Conservation (phyloP, 2,797 vertebrate species). For the Huso huso region DNA sequence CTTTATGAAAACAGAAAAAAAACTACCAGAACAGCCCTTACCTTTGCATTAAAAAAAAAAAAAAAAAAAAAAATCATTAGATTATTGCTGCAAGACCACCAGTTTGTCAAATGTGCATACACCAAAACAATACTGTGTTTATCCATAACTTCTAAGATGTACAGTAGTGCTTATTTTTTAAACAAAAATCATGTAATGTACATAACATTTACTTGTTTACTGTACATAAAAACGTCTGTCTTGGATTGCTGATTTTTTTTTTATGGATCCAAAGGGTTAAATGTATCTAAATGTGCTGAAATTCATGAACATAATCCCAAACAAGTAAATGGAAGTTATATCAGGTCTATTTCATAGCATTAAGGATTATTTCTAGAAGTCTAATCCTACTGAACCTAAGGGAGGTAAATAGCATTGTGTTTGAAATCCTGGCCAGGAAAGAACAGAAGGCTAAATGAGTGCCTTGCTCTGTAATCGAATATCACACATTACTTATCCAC, state of each 20-base stretch:
- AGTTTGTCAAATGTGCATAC: too few relatives aligned
- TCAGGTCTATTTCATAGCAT: conserved; percentile 98
- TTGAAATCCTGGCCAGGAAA: conserved; percentile 76
- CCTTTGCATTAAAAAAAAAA: too few relatives aligned
- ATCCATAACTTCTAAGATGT: too few relatives aligned
- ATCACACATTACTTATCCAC: conserved; percentile 98
- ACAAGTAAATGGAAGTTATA: conserved; percentile 94
- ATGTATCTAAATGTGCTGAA: conserved; percentile 69
- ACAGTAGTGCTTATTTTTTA: too few relatives aligned
- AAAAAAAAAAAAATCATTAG: too few relatives aligned
- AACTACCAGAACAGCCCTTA: too few relatives aligned
- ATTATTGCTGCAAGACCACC: too few relatives aligned
- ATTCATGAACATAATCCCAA: conserved; percentile 78
- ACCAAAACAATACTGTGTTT: too few relatives aligned
- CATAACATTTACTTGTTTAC: too few relatives aligned
- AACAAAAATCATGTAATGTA: too few relatives aligned
- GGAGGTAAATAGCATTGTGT: conserved; percentile 88
- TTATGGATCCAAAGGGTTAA: conserved; percentile 61
- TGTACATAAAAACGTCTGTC: too few relatives aligned
- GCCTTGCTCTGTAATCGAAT: conserved; percentile 94
- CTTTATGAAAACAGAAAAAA: conserved; percentile 21
- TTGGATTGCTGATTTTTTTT: too few relatives aligned
- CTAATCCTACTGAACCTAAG: conserved; percentile 97
- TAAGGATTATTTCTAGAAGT: conserved; percentile 89
- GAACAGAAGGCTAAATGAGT: conserved; percentile 83